Percentiles rank a stretch among this genome's conserved stretches.
phyloP scores from a whole-genome alignment of 2,888 invertebrate genomes.

The Hoplodrina ambigua region DNA sequence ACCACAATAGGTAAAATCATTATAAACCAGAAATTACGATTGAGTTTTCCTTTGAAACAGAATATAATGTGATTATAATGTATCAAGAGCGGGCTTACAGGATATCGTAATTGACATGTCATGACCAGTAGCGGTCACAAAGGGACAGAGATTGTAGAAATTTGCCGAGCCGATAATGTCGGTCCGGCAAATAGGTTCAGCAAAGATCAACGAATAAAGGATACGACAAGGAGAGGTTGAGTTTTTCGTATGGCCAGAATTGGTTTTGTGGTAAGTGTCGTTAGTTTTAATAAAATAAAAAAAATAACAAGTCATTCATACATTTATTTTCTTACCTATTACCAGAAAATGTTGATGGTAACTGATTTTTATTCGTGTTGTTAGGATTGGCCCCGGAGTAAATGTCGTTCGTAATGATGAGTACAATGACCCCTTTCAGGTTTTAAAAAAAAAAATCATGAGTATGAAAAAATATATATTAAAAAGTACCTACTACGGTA shows the following conservation, averaged over 20 bases:
- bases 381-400: too few species aligned
- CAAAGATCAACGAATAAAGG: slow-evolving; percentile 47
- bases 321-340: too few species aligned
- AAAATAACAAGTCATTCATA: too few species aligned
- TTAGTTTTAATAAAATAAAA: too few species aligned
- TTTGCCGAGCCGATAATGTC: slow-evolving; percentile 85
- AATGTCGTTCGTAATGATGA: too few species aligned
- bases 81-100: slow-evolving; percentile 72
- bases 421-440: too few species aligned
- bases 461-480: not conserved
- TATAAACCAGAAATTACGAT: slow-evolving; percentile 40
- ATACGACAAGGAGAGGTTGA: slow-evolving; percentile 13
- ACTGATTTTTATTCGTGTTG: too few species aligned
- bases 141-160: slow-evolving; percentile 88
- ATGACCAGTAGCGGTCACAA: slow-evolving; percentile 85
- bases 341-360: too few species aligned
- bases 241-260: not conserved
- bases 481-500: not conserved
- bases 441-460: too few species aligned
- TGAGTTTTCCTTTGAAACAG: slow-evolving; percentile 53
- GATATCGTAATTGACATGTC: slow-evolving; percentile 89
- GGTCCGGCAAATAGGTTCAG: slow-evolving; percentile 81
- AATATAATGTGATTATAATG: slow-evolving; percentile 60
- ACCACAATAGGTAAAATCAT: slow-evolving; percentile 16
- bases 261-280: not conserved